Evolutionary conservation across 2,113 vertebrate genomes (phyloP), one percentile per base, ranked within the genome.

Genomic region (Podiceps cristatus): DNA sequence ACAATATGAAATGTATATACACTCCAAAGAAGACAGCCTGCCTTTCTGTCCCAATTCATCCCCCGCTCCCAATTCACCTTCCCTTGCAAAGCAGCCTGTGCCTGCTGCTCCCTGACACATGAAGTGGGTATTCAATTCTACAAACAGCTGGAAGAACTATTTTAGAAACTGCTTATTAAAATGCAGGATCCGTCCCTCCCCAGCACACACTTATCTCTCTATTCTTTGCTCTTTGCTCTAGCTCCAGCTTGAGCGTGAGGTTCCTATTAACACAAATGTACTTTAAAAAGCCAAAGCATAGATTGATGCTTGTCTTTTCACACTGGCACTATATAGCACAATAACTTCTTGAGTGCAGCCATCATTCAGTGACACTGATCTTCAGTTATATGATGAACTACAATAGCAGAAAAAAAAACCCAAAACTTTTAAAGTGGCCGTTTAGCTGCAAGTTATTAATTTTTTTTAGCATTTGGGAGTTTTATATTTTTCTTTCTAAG

Each of bases 21-120:
- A 73, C 22, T 86, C 76, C 58, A 87, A 50, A 72, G 13, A 59
- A 77, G 44, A 83, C 35, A 90, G 28, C 10, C 20, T 47, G 40
- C 33, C 49, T 68, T 45, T 24, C 28, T 50, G 18, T 11, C 37
- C 37, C 37, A 37, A 37, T 37, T 37, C 62, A 67, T 31, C 11
- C 42, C 77, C 0, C 3, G 4, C 22, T 25, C 49, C 7, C 58
- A 72, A 7, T 29, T 86, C 13, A 0, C 14, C 8, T 5, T 11
- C 3, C 22, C 35, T 63, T 83, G 25, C 27, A 78, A 73, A 87
- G 24, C 23, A 68, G 22, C 19, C 20, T 37, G 3, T n/a, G 35
- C 33, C 28, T 66, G 19, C 42, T 60, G 66, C 53, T 93, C n/a
- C 23, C 60, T 58, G 40, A 28, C 25, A 69, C 14, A 31, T n/a